Evolutionary conservation across 2,797 vertebrate species (phyloP).

Genomic region (Hydrocynus forskahlii): DNA sequence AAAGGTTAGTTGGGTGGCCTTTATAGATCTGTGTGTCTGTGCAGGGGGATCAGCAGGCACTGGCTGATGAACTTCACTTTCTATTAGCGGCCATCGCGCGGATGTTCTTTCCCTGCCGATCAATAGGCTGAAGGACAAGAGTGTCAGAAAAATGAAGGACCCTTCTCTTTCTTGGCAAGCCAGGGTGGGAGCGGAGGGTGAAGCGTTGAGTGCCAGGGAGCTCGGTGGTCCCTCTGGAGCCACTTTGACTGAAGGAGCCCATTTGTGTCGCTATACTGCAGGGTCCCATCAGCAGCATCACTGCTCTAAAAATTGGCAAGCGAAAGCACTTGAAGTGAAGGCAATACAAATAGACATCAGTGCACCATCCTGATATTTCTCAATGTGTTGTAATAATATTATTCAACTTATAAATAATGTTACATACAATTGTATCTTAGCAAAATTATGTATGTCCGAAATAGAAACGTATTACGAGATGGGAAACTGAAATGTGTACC

Average conservation of each 20-base stretch:
- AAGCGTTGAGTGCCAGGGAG: conserved; percentile 53
- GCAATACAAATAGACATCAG: not conserved
- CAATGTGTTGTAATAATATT: not conserved
- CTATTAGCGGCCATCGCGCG: conserved; percentile 76
- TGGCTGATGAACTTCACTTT: conserved; percentile 81
- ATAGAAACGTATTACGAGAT: not conserved
- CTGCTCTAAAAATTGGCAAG: not conserved
- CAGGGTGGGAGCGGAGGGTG: conserved; percentile 39
- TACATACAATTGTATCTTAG: not conserved
- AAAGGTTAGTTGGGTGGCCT: conserved; percentile 76
- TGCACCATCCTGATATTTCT: not conserved
- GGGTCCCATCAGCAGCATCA: conserved; percentile 39
- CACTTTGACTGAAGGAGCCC: conserved; percentile 61
- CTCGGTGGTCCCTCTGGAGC: conserved; percentile 56
- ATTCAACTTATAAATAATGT: not conserved
- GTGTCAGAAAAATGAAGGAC: conserved; percentile 81
- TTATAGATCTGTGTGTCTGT: conserved; percentile 75
- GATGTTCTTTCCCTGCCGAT: conserved; percentile 74
- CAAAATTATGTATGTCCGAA: not conserved
- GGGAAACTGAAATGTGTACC: not conserved
- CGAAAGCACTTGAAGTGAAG: not conserved
- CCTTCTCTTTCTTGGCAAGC: conserved; percentile 65
- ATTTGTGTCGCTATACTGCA: conserved; percentile 41
- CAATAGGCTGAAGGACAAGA: conserved; percentile 84
- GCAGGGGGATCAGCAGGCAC: conserved; percentile 63